phyloP scores from a whole-genome alignment of 2,888 invertebrate species.

The Isoperla grammatica region DNA sequence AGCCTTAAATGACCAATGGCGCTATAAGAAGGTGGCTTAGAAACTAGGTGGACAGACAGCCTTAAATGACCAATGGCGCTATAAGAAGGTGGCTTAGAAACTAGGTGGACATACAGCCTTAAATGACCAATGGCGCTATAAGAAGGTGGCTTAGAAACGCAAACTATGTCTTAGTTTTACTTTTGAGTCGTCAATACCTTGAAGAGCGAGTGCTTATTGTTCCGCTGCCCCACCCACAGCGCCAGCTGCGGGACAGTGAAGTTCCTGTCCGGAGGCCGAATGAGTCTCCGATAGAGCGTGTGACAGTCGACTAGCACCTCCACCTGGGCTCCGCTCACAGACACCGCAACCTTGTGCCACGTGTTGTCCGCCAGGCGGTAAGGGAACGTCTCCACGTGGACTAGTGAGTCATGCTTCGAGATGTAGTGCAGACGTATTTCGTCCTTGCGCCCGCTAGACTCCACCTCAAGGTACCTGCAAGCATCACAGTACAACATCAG shows the following conservation, averaged over 20 bases:
- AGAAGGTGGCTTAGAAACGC: no score
- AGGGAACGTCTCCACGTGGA: conserved; percentile 80
- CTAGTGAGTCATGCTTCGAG: conserved; percentile 50
- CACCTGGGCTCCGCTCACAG: conserved; percentile 76
- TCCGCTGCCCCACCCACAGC: conserved; percentile 85
- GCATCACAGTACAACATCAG: no score
- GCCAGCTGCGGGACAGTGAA: conserved; percentile 66
- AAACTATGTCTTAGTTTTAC: no score
- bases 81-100: no score
- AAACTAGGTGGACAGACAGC: no score
- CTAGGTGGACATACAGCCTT: no score
- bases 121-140: no score
- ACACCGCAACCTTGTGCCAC: conserved; percentile 83
- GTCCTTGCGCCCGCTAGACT: conserved; percentile 82
- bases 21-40: no score
- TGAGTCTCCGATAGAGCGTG: conserved; percentile 72
- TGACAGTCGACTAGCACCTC: conserved; percentile 83
- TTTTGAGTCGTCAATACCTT: conserved; percentile 59
- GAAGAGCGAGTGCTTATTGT: conserved; percentile 76
- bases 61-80: no score
- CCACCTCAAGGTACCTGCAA: conserved; percentile 81
- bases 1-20: no score
- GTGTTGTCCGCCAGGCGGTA: conserved; percentile 79
- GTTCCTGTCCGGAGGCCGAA: conserved; percentile 65
- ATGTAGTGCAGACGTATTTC: conserved; percentile 81